Evolutionary conservation across 2,113 vertebrate species (phyloP), one percentile per base, ranked within the genome.

Genomic region (Oncorhynchus gorbuscha): DNA sequence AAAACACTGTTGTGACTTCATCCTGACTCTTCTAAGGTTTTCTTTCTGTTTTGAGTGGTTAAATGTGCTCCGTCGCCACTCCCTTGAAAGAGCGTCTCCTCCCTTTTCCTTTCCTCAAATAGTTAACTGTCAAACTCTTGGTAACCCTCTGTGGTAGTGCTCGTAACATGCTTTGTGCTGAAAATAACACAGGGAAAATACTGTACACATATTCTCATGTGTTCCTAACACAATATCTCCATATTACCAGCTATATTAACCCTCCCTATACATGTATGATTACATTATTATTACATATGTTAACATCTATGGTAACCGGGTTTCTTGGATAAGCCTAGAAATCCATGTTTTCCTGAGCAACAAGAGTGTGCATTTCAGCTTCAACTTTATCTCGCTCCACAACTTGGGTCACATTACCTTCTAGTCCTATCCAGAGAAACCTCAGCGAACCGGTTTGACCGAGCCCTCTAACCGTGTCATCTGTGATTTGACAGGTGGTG

Each of bases 1-100:
- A 93, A 91, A 91, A 89, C 91, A 97, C 92, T 94, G 89, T 93
- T 96, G 92, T 95, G 95, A 95, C 90, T 94, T 88, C 95, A 94
- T 94, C 93, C 94, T 90, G 92, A 81, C 89, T 91, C 94, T 92
- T 92, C 86, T 92, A 94, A 95, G 93, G 95, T 35, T 35, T 97
- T 97, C 95, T 87, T 90, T 95, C 94, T 92, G 85, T 93, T 92
- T 92, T 35, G 11, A 55, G 51, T 55, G 51, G 14, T 58, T 80
- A 35, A 77, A 55, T 71, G 83, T 82, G 76, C 83, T n/a, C 20
- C 35, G 18, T 72, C 75, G 71, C 68, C 59, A 22, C 85, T 45
- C 49, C 71, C 5, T 24, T 16, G 8, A 18, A 73, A 73, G 18
- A 62, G 28, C 2, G 14, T 69, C 58, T 16, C 39, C 16, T 12